A percentile compares a stretch with the other conserved stretches of the same genome.
Evolutionary conservation across 2,888 invertebrate genomes (phyloP).

Genomic region (Caenorhabditis plicata): DNA sequence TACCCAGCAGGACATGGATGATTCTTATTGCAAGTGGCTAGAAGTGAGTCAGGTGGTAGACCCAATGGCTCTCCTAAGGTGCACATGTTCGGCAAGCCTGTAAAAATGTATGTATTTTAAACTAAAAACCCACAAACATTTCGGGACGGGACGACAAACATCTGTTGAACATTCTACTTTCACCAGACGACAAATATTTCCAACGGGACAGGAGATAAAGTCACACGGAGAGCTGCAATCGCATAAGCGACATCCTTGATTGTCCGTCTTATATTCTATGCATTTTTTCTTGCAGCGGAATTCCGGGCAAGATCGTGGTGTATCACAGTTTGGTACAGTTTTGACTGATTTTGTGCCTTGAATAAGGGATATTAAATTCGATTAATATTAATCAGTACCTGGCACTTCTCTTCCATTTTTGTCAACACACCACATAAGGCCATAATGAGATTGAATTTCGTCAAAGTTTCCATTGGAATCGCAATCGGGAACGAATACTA

Average conservation of each 20-base stretch:
- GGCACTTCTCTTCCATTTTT: constrained; percentile 47
- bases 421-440: constrained; percentile 60
- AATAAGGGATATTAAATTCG: no score
- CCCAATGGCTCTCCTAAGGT: constrained; percentile 46
- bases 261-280: constrained; percentile 38
- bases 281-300: constrained; percentile 45
- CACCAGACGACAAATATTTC: constrained; percentile 49
- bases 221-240: constrained; percentile 54
- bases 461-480: constrained; percentile 45
- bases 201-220: constrained; percentile 50
- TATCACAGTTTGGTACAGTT: constrained; percentile 46
- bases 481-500: constrained; percentile 44
- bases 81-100: constrained; percentile 57
- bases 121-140: constrained; percentile 1
- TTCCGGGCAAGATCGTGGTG: constrained; percentile 44
- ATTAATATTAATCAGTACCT: no score
- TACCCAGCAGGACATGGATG: constrained; percentile 52
- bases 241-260: constrained; percentile 58
- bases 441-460: constrained; percentile 46
- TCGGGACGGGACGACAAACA: no score
- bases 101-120: not conserved
- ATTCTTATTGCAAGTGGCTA: constrained; percentile 40
- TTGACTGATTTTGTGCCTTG: constrained; percentile 36
- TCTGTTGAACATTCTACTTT: constrained; percentile 46
- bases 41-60: constrained; percentile 16